Percentiles rank a stretch among this genome's conserved stretches.
phyloP scores from a whole-genome alignment of 1,140 invertebrate species.

The Platyscapa corneri region DNA sequence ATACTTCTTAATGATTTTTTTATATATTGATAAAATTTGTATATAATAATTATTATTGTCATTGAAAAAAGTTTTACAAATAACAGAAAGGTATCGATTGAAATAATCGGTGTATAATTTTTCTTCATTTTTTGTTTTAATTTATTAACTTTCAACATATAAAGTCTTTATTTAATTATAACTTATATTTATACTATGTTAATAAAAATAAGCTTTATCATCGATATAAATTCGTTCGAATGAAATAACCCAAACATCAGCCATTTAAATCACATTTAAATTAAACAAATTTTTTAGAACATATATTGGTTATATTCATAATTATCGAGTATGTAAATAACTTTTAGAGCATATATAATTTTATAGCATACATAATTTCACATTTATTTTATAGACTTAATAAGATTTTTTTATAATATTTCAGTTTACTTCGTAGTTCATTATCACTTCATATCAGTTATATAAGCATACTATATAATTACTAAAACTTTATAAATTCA shows the following conservation, averaged over 20 bases:
- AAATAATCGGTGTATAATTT: constrained; percentile 16
- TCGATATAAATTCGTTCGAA: too few relatives aligned
- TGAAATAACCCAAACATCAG: constrained; percentile 5
- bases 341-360: too few relatives aligned
- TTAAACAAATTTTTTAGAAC: neutral
- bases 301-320: too few relatives aligned
- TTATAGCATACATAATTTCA: too few relatives aligned
- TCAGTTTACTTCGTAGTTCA: neutral
- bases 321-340: too few relatives aligned
- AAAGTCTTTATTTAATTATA: constrained; percentile 22
- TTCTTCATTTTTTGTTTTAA: constrained; percentile 35
- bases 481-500: neutral
- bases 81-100: constrained; percentile 12
- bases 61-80: too few relatives aligned
- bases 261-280: neutral
- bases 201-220: too few relatives aligned
- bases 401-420: neutral
- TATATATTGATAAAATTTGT: too few relatives aligned
- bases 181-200: too few relatives aligned
- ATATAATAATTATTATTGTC: too few relatives aligned
- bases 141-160: constrained; percentile 42
- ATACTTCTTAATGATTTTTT: too few relatives aligned
- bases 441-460: neutral
- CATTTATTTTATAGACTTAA: neutral
- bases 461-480: neutral